Evolutionary conservation across 2,797 vertebrate species (phyloP).

Genomic region (Masticophis lateralis): DNA sequence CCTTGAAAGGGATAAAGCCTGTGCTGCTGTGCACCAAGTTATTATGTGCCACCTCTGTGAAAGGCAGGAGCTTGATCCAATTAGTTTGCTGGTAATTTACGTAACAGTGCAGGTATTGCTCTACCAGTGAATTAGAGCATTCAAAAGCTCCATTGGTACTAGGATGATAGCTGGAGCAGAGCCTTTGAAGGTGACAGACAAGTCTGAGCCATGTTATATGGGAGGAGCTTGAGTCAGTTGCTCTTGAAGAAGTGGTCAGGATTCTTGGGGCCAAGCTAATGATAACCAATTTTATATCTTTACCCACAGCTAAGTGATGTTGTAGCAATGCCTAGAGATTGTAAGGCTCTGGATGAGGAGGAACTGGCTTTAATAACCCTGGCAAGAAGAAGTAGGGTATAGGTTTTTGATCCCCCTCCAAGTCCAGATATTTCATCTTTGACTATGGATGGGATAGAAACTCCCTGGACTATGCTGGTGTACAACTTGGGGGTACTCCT

Average conservation of each 20-base stretch:
- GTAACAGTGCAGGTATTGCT: too few species aligned
- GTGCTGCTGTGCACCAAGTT: too few species aligned
- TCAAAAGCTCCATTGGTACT: too few species aligned
- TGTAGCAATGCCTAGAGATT: neutral
- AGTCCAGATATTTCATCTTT: neutral
- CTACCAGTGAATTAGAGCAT: too few species aligned
- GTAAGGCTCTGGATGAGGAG: neutral
- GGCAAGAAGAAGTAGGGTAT: neutral
- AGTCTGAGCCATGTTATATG: neutral
- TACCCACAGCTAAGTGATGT: neutral
- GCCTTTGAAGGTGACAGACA: neutral
- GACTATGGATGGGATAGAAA: neutral
- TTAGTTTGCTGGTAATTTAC: too few species aligned
- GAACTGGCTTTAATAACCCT: neutral
- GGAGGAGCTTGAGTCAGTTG: neutral
- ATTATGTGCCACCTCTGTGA: too few species aligned
- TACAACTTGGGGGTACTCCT: neutral
- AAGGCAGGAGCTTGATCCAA: too few species aligned
- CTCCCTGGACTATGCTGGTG: neutral
- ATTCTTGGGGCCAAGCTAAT: neutral
- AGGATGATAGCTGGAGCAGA: neutral
- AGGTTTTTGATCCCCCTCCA: neutral
- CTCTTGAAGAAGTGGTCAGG: neutral
- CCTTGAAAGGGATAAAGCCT: too few species aligned
- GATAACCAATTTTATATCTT: neutral